Evolutionary conservation across 2,113 vertebrate genomes (phyloP).

Genomic region (Otis tarda): DNA sequence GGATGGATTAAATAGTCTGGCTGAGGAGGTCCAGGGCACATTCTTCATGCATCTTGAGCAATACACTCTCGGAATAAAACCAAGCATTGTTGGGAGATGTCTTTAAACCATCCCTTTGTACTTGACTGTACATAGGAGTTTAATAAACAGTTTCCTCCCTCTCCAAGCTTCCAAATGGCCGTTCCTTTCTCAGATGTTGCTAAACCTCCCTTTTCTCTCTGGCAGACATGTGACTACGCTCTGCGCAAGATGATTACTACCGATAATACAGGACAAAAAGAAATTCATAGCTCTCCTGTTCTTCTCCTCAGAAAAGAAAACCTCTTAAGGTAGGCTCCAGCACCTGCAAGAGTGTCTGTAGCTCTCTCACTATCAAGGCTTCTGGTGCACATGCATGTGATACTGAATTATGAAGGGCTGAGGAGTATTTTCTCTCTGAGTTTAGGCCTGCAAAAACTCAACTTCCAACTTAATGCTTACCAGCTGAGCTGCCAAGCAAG

Average conservation of each 20-base stretch:
- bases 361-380: not conserved
- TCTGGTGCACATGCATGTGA: fast-evolving
- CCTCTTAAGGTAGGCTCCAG: constrained; percentile 70
- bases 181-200: not conserved
- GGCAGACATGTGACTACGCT: constrained; percentile 59
- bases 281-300: constrained; percentile 57
- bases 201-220: constrained; percentile 35
- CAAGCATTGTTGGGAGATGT: not conserved
- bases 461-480: not conserved
- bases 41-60: not conserved
- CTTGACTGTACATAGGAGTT: not conserved
- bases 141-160: not conserved
- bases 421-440: not conserved
- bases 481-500: not conserved
- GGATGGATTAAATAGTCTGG: not conserved
- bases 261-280: constrained; percentile 51
- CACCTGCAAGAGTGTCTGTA: not conserved
- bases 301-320: constrained; percentile 65
- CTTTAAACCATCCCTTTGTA: not conserved
- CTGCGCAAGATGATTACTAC: constrained; percentile 68
- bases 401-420: not conserved
- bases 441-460: not conserved
- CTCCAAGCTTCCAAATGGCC: not conserved
- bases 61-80: not conserved
- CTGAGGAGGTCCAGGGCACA: not conserved